A percentile compares a stretch with the other conserved stretches of the same genome.
These are phyloP conservation scores for Ametastegia equiseti DNA, from an alignment of 2,888 invertebrate species.

Conservation along the genomic window DNA sequence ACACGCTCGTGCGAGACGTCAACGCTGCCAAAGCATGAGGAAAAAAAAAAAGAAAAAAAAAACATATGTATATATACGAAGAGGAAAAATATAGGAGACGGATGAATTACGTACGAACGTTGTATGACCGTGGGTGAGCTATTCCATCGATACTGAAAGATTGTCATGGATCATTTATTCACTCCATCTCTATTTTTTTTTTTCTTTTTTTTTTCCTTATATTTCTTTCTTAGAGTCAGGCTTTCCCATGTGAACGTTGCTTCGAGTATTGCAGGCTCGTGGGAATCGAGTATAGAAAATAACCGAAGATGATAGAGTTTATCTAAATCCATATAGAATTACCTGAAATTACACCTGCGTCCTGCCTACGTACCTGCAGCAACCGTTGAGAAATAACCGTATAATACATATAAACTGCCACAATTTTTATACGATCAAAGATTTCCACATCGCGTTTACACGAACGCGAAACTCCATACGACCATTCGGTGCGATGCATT, in stretches of 20 bases:
- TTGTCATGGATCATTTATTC: not conserved
- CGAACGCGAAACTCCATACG: not conserved
- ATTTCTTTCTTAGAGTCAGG: not conserved
- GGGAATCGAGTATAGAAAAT: not conserved
- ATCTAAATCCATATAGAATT: not conserved
- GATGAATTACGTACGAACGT: conserved; percentile 12
- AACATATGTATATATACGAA: not conserved
- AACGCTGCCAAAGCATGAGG: not conserved
- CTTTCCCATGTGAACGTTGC: not conserved
- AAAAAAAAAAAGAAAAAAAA: too few species aligned
- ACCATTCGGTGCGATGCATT: not conserved
- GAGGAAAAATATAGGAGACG: not conserved
- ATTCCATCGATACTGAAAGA: not conserved
- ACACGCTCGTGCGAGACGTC: conserved; percentile 18
- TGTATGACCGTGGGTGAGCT: not conserved
- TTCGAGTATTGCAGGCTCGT: not conserved
- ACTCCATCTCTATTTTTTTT: too few species aligned
- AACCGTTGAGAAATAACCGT: not conserved
- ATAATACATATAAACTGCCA: not conserved
- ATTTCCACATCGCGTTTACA: not conserved
- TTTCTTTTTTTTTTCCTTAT: too few species aligned
- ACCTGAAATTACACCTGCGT: not conserved
- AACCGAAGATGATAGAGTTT: not conserved
- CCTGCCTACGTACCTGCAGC: too few species aligned
- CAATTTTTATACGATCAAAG: not conserved